Percentiles rank a stretch among this genome's conserved stretches.
Evolutionary conservation across 2,888 invertebrate species (phyloP).

Genomic region (Chrysolina oricalcia): DNA sequence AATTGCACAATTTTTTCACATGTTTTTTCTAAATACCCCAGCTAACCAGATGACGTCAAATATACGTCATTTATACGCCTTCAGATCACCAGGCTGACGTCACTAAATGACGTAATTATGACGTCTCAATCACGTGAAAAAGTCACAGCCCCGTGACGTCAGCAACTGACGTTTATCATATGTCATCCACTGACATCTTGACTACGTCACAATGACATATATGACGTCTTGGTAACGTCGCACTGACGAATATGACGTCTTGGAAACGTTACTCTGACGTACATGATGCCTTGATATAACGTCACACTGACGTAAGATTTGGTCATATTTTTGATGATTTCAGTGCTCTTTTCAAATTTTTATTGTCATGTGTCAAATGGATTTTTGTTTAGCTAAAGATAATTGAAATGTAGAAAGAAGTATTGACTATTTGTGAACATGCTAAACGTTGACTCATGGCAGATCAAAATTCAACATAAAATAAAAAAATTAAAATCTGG

Average conservation of each 20-base stretch:
- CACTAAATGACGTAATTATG: conserved; percentile 19
- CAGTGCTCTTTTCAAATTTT: background rate
- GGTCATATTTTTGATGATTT: background rate
- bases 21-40: no score
- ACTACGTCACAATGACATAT: conserved; percentile 8
- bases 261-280: background rate
- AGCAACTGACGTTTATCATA: conserved; percentile 23
- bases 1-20: no score
- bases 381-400: conserved; percentile 13
- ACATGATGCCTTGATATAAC: conserved; percentile 18
- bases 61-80: background rate
- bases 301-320: conserved; percentile 9
- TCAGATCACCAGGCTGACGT: conserved; percentile 19
- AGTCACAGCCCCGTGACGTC: conserved; percentile 28
- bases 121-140: conserved; percentile 20
- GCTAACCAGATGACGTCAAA: conserved; percentile 21
- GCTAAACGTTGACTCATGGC: background rate
- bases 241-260: conserved; percentile 7
- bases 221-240: conserved; percentile 12
- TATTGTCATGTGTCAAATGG: background rate
- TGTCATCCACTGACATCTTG: conserved; percentile 22
- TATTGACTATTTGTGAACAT: background rate
- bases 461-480: background rate
- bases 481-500: background rate
- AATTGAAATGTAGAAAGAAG: conserved; percentile 2